Evolutionary conservation across 2,797 vertebrate species (phyloP).

Genomic region (Hypotaenidia philippensis): DNA sequence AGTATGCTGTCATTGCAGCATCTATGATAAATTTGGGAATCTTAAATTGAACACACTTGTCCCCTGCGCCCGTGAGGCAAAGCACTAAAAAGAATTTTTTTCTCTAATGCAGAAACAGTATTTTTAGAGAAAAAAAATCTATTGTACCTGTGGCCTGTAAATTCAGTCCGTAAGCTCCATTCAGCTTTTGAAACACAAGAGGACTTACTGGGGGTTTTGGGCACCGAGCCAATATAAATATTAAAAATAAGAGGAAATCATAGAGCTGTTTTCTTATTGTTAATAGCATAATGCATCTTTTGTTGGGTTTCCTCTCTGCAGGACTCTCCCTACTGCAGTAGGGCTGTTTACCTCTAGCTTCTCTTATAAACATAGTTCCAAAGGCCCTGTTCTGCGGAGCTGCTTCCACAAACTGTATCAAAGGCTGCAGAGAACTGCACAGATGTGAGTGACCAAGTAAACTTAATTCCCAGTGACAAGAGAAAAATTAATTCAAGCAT

Average conservation of each 20-base stretch:
- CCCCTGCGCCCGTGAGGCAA: constrained; percentile 3
- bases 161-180: not conserved
- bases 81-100: not conserved
- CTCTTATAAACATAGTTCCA: not conserved
- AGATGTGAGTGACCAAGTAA: constrained; percentile 15
- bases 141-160: not conserved
- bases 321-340: constrained; percentile 25
- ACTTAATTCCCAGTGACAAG: constrained; percentile 4
- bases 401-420: not conserved
- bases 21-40: constrained; percentile 36
- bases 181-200: not conserved
- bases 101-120: not conserved
- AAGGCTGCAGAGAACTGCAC: not conserved
- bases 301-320: constrained; percentile 50
- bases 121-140: not conserved
- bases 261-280: constrained; percentile 38
- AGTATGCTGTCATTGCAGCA: constrained; percentile 56
- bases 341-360: constrained; percentile 30
- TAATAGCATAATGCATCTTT: constrained; percentile 39
- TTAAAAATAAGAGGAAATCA: constrained; percentile 41
- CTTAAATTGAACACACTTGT: constrained; percentile 26
- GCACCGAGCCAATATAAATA: not conserved
- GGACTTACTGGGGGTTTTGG: not conserved
- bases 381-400: not conserved
- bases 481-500: constrained; percentile 27